Evolutionary conservation across 1,140 invertebrate genomes (phyloP).

Genomic region (Microplitis demolitor): DNA sequence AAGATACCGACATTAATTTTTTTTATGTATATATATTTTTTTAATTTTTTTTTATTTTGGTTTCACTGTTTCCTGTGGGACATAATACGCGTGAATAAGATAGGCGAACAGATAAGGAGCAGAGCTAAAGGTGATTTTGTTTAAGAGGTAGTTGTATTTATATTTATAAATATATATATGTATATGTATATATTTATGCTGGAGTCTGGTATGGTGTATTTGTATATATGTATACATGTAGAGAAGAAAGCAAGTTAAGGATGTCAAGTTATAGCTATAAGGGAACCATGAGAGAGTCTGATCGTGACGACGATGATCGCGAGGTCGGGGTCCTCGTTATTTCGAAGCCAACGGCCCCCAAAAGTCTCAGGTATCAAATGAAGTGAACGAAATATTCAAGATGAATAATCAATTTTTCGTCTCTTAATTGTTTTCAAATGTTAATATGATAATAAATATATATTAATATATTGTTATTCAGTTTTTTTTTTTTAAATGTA

Average conservation of each 20-base stretch:
- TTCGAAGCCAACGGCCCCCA: constrained; percentile 15
- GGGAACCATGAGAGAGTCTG: neutral
- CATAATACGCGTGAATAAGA: constrained; percentile 53
- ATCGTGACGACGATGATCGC: constrained; percentile 14
- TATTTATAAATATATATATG: neutral
- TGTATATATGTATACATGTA: too few species aligned
- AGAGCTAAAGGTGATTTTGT: constrained; percentile 15
- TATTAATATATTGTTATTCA: neutral
- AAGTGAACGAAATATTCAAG: constrained; percentile 25
- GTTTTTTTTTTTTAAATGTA: neutral
- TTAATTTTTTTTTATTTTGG: constrained; percentile 18
- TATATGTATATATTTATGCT: neutral
- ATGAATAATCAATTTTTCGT: constrained; percentile 25
- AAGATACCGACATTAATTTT: neutral
- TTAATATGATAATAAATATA: constrained; percentile 4
- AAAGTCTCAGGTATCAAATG: constrained; percentile 9
- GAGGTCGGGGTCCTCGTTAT: constrained; percentile 26
- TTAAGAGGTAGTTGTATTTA: too few species aligned
- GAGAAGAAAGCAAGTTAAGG: neutral
- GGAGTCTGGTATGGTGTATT: neutral
- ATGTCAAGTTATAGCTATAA: neutral
- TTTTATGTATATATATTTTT: neutral
- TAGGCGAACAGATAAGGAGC: constrained; percentile 47
- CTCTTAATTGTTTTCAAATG: constrained; percentile 27
- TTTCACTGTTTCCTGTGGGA: constrained; percentile 25